phyloP scores from a whole-genome alignment of 2,113 vertebrate genomes.

The Spea multiplicata region DNA sequence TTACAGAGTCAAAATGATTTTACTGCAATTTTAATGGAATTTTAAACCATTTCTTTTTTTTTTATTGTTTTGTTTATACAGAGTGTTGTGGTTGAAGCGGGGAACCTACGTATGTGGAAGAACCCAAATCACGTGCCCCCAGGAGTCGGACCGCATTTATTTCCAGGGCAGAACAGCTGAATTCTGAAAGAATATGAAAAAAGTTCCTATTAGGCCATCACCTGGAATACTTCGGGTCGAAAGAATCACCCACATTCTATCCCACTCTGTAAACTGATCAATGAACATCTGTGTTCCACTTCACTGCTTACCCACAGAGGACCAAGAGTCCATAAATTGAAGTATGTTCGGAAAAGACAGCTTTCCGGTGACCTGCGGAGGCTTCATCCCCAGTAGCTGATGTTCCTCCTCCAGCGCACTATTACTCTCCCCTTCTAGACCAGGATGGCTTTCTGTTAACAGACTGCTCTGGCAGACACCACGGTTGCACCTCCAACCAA shows the following conservation, averaged over 20 bases:
- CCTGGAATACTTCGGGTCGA: too few relatives aligned
- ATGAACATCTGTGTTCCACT: neutral
- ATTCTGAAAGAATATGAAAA: constrained; percentile 11
- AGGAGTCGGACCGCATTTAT: constrained; percentile 30
- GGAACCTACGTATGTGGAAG: neutral
- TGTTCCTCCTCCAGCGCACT: neutral
- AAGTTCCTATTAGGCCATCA: neutral
- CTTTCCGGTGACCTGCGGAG: neutral
- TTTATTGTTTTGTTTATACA: neutral
- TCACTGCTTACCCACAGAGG: constrained; percentile 6
- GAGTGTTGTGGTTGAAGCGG: neutral
- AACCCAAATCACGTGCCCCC: neutral
- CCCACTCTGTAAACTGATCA: neutral
- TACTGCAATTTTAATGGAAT: too few relatives aligned
- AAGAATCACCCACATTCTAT: neutral
- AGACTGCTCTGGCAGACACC: neutral
- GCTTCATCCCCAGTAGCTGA: neutral
- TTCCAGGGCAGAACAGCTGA: constrained; percentile 30
- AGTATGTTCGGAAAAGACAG: constrained; percentile 9
- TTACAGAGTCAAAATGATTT: too few relatives aligned
- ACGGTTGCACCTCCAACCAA: constrained; percentile 30
- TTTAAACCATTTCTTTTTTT: too few relatives aligned
- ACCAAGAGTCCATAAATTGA: constrained; percentile 14
- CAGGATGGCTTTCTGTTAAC: neutral
- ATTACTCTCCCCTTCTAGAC: neutral